Evolutionary conservation across 1,140 invertebrate species (phyloP).

Genomic region (Platyscapa corneri): DNA sequence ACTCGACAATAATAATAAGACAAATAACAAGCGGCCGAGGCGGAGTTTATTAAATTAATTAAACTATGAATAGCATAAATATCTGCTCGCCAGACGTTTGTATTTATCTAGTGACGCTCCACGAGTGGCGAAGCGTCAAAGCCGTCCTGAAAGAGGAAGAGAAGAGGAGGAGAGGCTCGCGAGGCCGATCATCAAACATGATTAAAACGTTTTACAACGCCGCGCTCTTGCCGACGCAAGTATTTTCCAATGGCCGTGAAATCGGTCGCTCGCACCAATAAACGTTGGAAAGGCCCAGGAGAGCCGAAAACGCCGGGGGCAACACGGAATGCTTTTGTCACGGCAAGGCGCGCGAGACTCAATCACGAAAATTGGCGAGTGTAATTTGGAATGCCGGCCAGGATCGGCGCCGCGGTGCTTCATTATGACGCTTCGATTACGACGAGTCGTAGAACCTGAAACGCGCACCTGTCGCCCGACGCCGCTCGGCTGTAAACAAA

Average conservation of each 20-base stretch:
- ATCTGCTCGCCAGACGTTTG: background rate
- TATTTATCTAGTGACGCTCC: background rate
- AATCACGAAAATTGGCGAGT: slow-evolving; percentile 39
- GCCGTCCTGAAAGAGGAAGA: background rate
- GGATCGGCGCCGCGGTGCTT: slow-evolving; percentile 1
- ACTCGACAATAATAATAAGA: background rate
- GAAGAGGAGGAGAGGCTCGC: background rate
- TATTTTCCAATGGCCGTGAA: slow-evolving; percentile 38
- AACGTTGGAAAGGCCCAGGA: background rate
- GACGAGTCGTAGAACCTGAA: background rate
- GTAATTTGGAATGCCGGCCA: slow-evolving; percentile 17
- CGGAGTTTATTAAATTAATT: slow-evolving; percentile 12
- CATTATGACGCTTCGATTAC: slow-evolving; percentile 40
- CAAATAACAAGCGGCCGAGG: background rate
- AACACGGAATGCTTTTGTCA: slow-evolving; percentile 34
- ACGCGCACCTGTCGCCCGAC: background rate
- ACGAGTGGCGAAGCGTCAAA: background rate
- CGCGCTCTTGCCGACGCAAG: background rate
- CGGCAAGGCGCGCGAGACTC: background rate
- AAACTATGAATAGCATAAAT: background rate
- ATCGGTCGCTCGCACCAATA: background rate
- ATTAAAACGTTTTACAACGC: slow-evolving; percentile 26
- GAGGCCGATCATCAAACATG: slow-evolving; percentile 29
- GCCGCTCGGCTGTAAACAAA: background rate
- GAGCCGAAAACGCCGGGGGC: background rate